These are phyloP conservation scores for Eonycteris spelaea DNA, from an alignment of 2,113 vertebrate genomes.

Conservation along the genomic window DNA sequence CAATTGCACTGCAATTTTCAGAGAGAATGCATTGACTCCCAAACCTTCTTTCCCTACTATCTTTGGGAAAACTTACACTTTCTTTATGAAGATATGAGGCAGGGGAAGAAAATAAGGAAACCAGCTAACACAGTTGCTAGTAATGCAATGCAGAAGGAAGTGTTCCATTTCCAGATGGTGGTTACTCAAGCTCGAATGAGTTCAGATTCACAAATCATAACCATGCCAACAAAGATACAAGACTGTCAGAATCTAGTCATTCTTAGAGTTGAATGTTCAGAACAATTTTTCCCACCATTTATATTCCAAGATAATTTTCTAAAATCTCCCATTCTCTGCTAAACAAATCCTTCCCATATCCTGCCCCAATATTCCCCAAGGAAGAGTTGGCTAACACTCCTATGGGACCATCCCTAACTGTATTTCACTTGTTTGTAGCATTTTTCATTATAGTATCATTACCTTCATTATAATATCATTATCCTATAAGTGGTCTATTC, in stretches of 20 bases:
- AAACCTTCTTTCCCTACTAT: background rate
- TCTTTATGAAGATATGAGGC: background rate
- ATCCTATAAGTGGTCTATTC: background rate
- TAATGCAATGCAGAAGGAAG: background rate
- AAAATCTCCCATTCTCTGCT: background rate
- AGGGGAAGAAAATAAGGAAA: background rate
- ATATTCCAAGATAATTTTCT: background rate
- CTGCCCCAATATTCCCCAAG: background rate
- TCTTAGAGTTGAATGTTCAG: background rate
- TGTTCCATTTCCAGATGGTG: background rate
- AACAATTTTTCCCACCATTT: background rate
- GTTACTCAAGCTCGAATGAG: background rate
- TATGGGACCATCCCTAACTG: background rate
- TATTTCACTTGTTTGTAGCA: background rate
- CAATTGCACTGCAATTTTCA: background rate
- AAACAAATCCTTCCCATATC: background rate
- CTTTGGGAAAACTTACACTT: background rate
- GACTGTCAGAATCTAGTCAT: background rate
- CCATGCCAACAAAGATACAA: background rate
- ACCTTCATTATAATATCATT: background rate
- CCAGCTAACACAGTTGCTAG: background rate
- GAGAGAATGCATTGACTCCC: background rate
- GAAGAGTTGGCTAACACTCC: background rate
- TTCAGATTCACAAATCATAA: background rate
- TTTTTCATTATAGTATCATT: background rate